Percentiles rank a stretch among this genome's conserved stretches.
Evolutionary conservation across 2,113 vertebrate genomes (phyloP).

Genomic region (Mormyrus iriodes): DNA sequence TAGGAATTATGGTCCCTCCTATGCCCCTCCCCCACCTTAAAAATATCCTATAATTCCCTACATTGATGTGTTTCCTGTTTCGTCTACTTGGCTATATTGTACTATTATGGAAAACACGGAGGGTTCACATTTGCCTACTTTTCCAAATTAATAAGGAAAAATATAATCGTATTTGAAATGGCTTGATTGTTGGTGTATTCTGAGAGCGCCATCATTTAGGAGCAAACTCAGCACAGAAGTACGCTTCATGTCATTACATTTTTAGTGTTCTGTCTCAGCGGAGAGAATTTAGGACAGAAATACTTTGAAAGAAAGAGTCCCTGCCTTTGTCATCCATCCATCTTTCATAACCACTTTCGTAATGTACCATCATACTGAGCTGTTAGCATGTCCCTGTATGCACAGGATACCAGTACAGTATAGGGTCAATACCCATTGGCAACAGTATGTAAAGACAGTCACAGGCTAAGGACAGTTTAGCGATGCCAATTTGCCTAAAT

Average conservation of each 20-base stretch:
- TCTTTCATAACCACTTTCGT: background rate
- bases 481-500: background rate
- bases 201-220: background rate
- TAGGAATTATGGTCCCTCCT: background rate
- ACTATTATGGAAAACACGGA: background rate
- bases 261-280: slow-evolving; percentile 3
- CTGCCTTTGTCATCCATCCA: background rate
- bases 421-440: background rate
- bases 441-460: background rate
- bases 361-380: background rate
- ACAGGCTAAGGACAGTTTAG: background rate
- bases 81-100: background rate
- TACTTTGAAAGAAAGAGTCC: background rate
- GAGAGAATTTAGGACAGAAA: slow-evolving; percentile 10
- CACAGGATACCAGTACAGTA: background rate
- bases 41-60: background rate
- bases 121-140: background rate
- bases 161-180: background rate
- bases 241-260: background rate
- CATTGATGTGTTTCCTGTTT: background rate
- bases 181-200: background rate
- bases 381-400: background rate
- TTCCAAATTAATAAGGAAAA: background rate
- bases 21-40: background rate
- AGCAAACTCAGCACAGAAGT: slow-evolving; percentile 9